Conservation (phyloP, 1,140 invertebrate species). For the Cotesia glomerata region DNA sequence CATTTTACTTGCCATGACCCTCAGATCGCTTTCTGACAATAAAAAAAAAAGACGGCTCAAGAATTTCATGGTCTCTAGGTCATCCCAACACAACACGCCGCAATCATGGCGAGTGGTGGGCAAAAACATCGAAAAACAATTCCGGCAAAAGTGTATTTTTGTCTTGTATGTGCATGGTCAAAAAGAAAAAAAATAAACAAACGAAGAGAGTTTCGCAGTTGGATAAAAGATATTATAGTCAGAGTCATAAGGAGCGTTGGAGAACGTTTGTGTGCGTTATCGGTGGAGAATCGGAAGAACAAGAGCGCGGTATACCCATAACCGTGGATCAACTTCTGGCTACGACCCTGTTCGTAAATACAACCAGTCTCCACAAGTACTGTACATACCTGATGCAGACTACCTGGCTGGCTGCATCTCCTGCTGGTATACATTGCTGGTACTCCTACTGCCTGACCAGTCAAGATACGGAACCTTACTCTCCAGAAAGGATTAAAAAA, state of each 20-base stretch:
- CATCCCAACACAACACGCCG: no score
- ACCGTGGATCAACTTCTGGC: conserved; percentile 55
- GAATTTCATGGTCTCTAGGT: no score
- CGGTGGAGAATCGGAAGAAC: conserved; percentile 44
- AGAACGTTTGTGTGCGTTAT: conserved; percentile 46
- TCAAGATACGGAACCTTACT: not conserved
- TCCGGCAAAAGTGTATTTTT: no score
- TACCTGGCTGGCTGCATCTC: conserved; percentile 21
- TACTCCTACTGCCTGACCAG: not conserved
- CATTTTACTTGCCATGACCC: no score
- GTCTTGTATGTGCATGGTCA: no score
- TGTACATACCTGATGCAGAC: conserved; percentile 16
- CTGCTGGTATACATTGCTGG: not conserved
- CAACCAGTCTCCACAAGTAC: conserved; percentile 11
- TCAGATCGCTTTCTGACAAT: no score
- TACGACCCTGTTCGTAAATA: conserved; percentile 40
- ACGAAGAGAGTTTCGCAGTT: not conserved
- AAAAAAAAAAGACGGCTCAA: no score
- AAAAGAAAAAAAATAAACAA: not conserved
- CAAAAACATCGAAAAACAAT: no score
- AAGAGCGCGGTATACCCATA: conserved; percentile 47
- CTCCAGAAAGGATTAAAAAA: no score
- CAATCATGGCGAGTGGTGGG: no score
- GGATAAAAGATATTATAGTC: not conserved
- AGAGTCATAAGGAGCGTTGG: not conserved